Evolutionary conservation across 2,113 vertebrate species (phyloP), one percentile per base, ranked within the genome.

Genomic region (Zosterops lateralis): DNA sequence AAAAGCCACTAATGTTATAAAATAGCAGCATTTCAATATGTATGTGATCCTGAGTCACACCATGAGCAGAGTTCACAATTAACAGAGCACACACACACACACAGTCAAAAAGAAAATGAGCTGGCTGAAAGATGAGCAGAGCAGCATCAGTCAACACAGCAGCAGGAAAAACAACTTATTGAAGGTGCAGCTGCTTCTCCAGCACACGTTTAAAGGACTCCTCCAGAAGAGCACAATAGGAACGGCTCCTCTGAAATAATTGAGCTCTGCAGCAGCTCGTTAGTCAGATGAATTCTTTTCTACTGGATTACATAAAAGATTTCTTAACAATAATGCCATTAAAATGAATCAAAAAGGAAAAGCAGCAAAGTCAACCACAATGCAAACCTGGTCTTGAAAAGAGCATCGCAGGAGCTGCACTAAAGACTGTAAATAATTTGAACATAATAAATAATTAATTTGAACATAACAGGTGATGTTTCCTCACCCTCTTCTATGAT

Each of bases 391-490:
- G 36, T 60, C 32, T 48, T 60, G 40, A 54, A 54, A 73, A 48
- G 47, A 64, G 19, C 1, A 0, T 45, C 0, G 0, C 32, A 64
- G 79, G 13, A 75, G 18, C 32, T 25, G 21, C 1, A 3, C 12
- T 45, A 16, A 36, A 40, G 29, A 24, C 51, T 79, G 38, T 31
- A 44, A 86, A 67, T 7, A 42, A 34, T 18, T 83, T 16, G 13
- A 57, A 58, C 7, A 11, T 32, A 61, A 50, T 5, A 29, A 48
- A 48, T 48, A 48, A 48, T 48, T 7, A 42, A 32, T 18, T 83
- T 16, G 13, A 57, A 58, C 7, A 11, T 34, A 61, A 50, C 4
- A 29, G 12, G 8, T 47, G 29, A 50, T 58, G 21, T 56, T 80
- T 75, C 64, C 45, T 75, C 24, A 42, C 17, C 60, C 42, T 60